Percentiles rank a stretch among this genome's conserved stretches.
phyloP scores from a whole-genome alignment of 2,888 invertebrate genomes.

The Psylliodes chrysocephalus region DNA sequence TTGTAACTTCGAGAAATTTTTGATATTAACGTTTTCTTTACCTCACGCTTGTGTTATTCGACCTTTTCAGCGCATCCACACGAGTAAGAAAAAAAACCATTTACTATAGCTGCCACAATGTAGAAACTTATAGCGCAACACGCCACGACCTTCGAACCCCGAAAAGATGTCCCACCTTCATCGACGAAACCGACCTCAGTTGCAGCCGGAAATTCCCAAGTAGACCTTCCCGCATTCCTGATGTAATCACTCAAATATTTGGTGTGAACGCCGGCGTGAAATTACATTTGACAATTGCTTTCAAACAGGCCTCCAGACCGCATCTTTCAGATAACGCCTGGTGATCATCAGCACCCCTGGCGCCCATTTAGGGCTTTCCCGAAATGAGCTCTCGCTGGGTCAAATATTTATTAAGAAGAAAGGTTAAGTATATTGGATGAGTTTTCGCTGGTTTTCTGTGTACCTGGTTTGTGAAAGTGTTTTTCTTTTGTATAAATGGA shows the following conservation, averaged over 20 bases:
- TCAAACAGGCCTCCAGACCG: constrained; percentile 35
- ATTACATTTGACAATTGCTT: constrained; percentile 61
- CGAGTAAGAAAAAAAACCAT: too few species aligned
- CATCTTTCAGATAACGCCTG: constrained; percentile 5
- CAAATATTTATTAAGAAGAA: constrained; percentile 28
- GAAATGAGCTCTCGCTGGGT: constrained; percentile 15
- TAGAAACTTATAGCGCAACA: too few species aligned
- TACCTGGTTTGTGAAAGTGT: too few species aligned
- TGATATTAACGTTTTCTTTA: too few species aligned
- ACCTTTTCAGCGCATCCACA: too few species aligned
- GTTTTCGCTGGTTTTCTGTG: too few species aligned
- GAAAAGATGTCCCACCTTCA: not conserved
- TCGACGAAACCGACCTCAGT: not conserved
- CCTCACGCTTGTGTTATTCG: too few species aligned
- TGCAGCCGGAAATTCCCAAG: constrained; percentile 18
- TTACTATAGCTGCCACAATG: too few species aligned
- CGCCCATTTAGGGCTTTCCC: constrained; percentile 24
- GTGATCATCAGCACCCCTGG: constrained; percentile 29
- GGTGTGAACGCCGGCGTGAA: constrained; percentile 57
- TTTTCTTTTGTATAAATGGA: too few species aligned
- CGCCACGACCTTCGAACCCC: not conserved
- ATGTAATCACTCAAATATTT: constrained; percentile 53
- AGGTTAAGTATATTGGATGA: not conserved
- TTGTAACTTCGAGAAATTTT: too few species aligned
- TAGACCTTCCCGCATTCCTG: constrained; percentile 27